Evolutionary conservation across 2,888 invertebrate genomes (phyloP), one percentile per base, ranked within the genome.

Genomic region (Sminthurinus aureus): DNA sequence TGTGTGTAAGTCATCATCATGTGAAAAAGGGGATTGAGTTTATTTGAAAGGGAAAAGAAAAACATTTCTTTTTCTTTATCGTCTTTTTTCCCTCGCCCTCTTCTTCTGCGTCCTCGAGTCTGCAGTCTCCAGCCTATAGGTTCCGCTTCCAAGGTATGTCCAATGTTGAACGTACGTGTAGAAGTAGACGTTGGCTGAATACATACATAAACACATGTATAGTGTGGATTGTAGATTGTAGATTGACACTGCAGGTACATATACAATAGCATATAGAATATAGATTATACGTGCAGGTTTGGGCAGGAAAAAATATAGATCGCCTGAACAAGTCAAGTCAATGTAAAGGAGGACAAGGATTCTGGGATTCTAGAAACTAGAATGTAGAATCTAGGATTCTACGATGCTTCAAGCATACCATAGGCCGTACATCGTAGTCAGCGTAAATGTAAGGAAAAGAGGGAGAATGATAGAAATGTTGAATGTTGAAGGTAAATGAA

Each of bases 401-500:
- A n/a, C n/a, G n/a, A n/a, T n/a, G n/a, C n/a, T n/a, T n/a, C n/a
- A n/a, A n/a, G n/a, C n/a, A n/a, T n/a, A n/a, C n/a, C n/a, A n/a
- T n/a, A n/a, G n/a, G n/a, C n/a, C n/a, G n/a, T 38, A 38, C 38
- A 38, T 38, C 78, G 66, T 78, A 78, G 80, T 79, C 84, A 83
- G 81, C n/a, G 75, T 51, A 73, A 73, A 73, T 38, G 38, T 1
- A 38, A 38, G 38, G 38, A 38, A 38, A 38, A 38, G 38, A 38
- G 38, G 38, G 38, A 38, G 6, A 38, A 38, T 38, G 38, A 38
- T 38, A 38, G 38, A 38, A 38, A 38, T 38, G 38, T 38, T 4
- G 38, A 38, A 38, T 38, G 38, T 38, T 38, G 3, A 38, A 38
- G 38, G 38, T 38, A 38, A 38, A 38, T 38, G 38, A 38, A 38